A percentile compares a stretch with the other conserved stretches of the same genome.
phyloP scores from a whole-genome alignment of 2,888 invertebrate species.

The Nymphalis urticae region DNA sequence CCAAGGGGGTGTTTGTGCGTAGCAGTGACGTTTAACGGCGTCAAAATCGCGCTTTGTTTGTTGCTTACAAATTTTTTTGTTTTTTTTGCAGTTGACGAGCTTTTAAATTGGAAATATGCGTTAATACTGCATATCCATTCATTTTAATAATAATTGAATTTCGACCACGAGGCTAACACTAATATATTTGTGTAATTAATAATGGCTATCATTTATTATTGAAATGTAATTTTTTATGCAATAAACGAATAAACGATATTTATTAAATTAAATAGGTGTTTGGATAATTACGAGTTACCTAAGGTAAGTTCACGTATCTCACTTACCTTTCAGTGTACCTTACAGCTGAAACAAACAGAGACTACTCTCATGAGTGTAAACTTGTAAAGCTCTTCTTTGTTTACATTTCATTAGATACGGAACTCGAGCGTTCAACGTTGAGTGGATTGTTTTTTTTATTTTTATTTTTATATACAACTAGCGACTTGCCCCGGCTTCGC shows the following conservation, averaged over 20 bases:
- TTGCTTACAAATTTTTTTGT: too few relatives aligned
- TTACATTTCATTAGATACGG: slow-evolving; percentile 31
- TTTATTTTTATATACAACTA: background rate
- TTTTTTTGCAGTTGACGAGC: too few relatives aligned
- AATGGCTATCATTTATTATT: too few relatives aligned
- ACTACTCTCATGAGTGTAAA: slow-evolving; percentile 3
- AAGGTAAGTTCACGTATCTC: background rate
- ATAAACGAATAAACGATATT: background rate
- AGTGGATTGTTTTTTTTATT: slow-evolving; percentile 20
- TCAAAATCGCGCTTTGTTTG: too few relatives aligned
- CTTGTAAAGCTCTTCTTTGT: slow-evolving; percentile 17
- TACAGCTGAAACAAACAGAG: background rate
- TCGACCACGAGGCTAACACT: too few relatives aligned
- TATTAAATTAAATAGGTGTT: background rate
- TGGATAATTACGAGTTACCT: background rate
- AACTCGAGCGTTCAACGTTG: slow-evolving; percentile 10
- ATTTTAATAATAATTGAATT: too few relatives aligned
- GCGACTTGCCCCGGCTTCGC: too few relatives aligned
- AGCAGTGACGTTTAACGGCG: too few relatives aligned
- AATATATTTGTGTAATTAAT: too few relatives aligned
- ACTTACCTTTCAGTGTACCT: background rate
- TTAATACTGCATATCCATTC: too few relatives aligned
- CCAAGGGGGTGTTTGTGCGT: too few relatives aligned
- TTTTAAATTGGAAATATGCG: too few relatives aligned
- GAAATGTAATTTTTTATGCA: background rate